Evolutionary conservation across 2,888 invertebrate genomes (phyloP).

Genomic region (Odiellus spinosus): DNA sequence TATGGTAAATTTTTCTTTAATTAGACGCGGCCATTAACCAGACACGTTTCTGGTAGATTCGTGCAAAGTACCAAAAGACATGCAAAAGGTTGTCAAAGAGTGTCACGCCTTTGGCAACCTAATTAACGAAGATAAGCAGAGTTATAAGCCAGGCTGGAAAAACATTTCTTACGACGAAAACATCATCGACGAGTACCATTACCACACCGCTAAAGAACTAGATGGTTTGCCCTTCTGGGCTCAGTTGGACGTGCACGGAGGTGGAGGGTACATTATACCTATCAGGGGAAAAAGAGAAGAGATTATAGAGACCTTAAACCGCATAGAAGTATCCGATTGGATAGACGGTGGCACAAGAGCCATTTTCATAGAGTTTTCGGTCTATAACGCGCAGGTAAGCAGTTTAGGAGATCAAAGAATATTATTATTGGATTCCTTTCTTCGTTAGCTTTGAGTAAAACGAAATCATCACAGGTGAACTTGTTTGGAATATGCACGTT

Average conservation of each 20-base stretch:
- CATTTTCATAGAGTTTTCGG: conserved; percentile 37
- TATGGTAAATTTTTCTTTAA: not conserved
- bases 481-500: conserved; percentile 24
- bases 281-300: conserved; percentile 22
- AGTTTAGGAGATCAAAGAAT: conserved; percentile 2
- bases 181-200: conserved; percentile 24
- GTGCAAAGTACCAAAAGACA: conserved; percentile 18
- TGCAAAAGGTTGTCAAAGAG: conserved; percentile 15
- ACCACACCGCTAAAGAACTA: conserved; percentile 26
- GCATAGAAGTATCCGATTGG: conserved; percentile 31
- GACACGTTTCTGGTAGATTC: conserved; percentile 11
- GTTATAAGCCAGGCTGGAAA: conserved; percentile 23
- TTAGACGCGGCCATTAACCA: not conserved
- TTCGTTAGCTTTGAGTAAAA: too few species aligned
- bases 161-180: conserved; percentile 7
- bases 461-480: conserved; percentile 21
- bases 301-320: conserved; percentile 25
- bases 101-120: conserved; percentile 21
- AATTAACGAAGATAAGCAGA: conserved; percentile 22
- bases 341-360: conserved; percentile 36
- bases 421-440: too few species aligned
- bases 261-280: conserved; percentile 35
- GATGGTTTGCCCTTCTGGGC: conserved; percentile 34
- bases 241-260: conserved; percentile 30
- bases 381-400: conserved; percentile 33